Percentiles rank a stretch among this genome's conserved stretches.
Evolutionary conservation across 2,797 vertebrate species (phyloP).

Genomic region (Menidia menidia): DNA sequence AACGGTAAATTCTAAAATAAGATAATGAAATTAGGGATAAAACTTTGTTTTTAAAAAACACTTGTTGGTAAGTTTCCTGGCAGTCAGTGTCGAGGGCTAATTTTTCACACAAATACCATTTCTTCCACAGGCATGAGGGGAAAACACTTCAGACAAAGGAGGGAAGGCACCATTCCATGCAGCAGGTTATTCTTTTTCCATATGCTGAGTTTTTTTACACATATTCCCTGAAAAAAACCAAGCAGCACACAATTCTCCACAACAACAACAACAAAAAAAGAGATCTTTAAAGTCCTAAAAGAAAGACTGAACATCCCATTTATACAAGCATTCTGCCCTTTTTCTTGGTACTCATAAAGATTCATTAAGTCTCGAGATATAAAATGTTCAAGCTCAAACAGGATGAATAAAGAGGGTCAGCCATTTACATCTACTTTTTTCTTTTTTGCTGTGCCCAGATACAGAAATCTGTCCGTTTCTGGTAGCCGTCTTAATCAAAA

Average conservation of each 20-base stretch:
- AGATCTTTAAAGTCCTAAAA: not conserved
- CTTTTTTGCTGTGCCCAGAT: too few relatives aligned
- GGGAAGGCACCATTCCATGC: slow-evolving; percentile 68
- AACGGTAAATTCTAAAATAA: too few relatives aligned
- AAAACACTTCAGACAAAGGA: slow-evolving; percentile 36
- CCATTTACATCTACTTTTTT: not conserved
- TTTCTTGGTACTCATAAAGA: not conserved
- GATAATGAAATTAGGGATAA: too few relatives aligned
- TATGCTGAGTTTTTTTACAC: slow-evolving; percentile 57
- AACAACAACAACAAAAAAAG: not conserved
- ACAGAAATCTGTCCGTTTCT: not conserved
- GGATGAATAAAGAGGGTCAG: not conserved
- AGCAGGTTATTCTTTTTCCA: slow-evolving; percentile 72
- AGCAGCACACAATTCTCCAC: not conserved
- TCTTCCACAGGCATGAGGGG: slow-evolving; percentile 37
- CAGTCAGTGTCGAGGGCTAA: slow-evolving; percentile 36
- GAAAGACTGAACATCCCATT: too few relatives aligned
- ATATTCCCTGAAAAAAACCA: slow-evolving; percentile 48
- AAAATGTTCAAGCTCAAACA: not conserved
- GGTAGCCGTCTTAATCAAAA: not conserved
- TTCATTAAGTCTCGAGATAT: too few relatives aligned
- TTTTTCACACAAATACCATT: slow-evolving; percentile 47
- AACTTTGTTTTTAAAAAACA: too few relatives aligned
- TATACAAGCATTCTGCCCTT: not conserved
- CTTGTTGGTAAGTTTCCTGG: slow-evolving; percentile 3